Evolutionary conservation across 1,140 invertebrate genomes (phyloP).

Genomic region (Drosophila willistoni): DNA sequence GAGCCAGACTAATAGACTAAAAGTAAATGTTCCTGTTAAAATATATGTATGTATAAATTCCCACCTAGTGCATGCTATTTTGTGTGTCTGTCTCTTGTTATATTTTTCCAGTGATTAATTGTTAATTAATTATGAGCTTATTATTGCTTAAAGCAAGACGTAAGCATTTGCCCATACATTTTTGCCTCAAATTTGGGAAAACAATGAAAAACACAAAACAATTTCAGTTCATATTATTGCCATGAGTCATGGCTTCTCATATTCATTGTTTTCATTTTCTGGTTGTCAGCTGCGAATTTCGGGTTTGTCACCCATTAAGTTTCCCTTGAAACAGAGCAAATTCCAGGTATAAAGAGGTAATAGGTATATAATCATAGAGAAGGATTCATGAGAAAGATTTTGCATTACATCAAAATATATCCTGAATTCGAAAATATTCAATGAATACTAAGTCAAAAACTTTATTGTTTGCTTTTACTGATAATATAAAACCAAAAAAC

Average conservation of each 20-base stretch:
- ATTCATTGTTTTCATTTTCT: slow-evolving; percentile 28
- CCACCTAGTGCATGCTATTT: slow-evolving; percentile 22
- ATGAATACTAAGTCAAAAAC: too few species aligned
- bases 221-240: slow-evolving; percentile 44
- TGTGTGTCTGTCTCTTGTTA: slow-evolving; percentile 19
- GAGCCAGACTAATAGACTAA: slow-evolving; percentile 14
- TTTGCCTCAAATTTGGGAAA: slow-evolving; percentile 13
- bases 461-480: too few species aligned
- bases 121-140: slow-evolving; percentile 78
- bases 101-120: slow-evolving; percentile 65
- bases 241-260: slow-evolving; percentile 39
- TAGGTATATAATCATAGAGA: too few species aligned
- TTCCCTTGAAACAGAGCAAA: too few species aligned
- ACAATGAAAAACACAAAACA: slow-evolving; percentile 11
- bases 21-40: slow-evolving; percentile 23
- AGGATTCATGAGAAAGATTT: too few species aligned
- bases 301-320: too few species aligned
- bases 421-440: too few species aligned
- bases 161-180: slow-evolving; percentile 14
- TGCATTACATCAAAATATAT: too few species aligned
- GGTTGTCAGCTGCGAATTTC: too few species aligned
- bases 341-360: too few species aligned
- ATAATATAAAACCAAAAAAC: too few species aligned
- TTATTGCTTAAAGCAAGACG: slow-evolving; percentile 45
- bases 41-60: background rate